Base-by-base conservation (phyloP, 2,888 invertebrate genomes). In the Plusia festucae region DNA sequence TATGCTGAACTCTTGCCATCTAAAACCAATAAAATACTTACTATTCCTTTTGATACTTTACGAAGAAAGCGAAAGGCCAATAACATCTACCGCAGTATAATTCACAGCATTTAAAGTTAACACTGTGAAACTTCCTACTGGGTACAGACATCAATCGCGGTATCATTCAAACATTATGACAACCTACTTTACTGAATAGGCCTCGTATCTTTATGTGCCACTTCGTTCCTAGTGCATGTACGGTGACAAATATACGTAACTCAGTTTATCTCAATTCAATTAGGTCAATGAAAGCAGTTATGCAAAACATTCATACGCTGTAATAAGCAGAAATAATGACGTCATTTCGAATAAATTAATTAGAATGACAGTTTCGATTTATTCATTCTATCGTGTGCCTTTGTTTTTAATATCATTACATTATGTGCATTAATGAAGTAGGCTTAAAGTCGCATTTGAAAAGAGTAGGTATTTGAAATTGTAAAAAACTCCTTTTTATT, bases 251-350 rank as follows among this genome's bases (percentile, higher is more conserved):
- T n/a, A 40, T 13, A 40, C 40, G 34, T 34, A 40, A 40, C 40
- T n/a, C 40, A n/a, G 40, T 40, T 40, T 6, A 40, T 40, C 40
- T 40, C 40, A n/a, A n/a, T 40, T 15, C 40, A 40, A 40, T 40
- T n/a, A 40, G 40, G 34, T 34, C 34, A 34, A 34, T 34, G 34
- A 34, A 15, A n/a, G 40, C 40, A 40, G 40, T n/a, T 40, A 40
- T 40, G 40, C 40, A 40, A n/a, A 40, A 40, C 40, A 40, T 40
- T 40, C n/a, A 40, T 40, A 40, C 40, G 40, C 40, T 40, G n/a
- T n/a, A 40, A 40, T 40, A 40, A n/a, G n/a, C 40, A 40, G 40
- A 40, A 40, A 5, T 40, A 40, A 40, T 40, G 34, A 34, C n/a
- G 40, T 40, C 40, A 40, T n/a, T 5, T 40, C n/a, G 6, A 40